Evolutionary conservation across 2,888 invertebrate genomes (phyloP).

Genomic region (Chalcosyrphus nemorum): DNA sequence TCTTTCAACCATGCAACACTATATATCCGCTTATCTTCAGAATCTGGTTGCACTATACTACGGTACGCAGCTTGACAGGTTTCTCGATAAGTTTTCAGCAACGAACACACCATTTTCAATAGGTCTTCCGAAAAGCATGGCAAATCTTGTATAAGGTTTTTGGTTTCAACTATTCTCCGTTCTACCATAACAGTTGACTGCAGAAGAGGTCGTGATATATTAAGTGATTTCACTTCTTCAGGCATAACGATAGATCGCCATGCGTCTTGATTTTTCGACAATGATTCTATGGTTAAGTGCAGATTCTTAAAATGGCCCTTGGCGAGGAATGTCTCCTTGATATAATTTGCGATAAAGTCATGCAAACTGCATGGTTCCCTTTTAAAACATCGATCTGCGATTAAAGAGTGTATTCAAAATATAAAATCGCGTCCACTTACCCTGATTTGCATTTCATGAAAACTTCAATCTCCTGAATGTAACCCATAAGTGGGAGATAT

Average conservation of each 20-base stretch:
- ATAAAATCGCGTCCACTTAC: constrained; percentile 79
- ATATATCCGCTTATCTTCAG: constrained; percentile 90
- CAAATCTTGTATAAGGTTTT: constrained; percentile 86
- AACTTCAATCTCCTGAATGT: constrained; percentile 92
- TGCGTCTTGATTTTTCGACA: constrained; percentile 89
- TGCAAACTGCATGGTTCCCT: constrained; percentile 89
- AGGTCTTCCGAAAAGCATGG: constrained; percentile 90
- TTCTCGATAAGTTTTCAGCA: constrained; percentile 88
- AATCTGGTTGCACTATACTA: constrained; percentile 89
- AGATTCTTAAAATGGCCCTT: constrained; percentile 86
- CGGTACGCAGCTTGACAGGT: constrained; percentile 89
- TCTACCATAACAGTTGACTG: constrained; percentile 90
- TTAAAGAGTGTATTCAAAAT: neutral
- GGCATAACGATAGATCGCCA: constrained; percentile 90
- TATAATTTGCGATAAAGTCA: constrained; percentile 92
- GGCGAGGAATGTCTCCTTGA: constrained; percentile 92
- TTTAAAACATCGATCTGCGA: constrained; percentile 20
- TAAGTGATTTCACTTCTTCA: constrained; percentile 86
- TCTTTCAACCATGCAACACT: constrained; percentile 96
- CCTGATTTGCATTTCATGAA: constrained; percentile 84
- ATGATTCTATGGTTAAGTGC: constrained; percentile 85
- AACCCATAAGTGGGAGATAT: constrained; percentile 91
- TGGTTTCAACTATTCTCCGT: constrained; percentile 84
- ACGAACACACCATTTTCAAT: constrained; percentile 87
- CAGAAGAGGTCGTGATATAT: constrained; percentile 85